These are phyloP conservation scores for Aphidius ervi DNA, from an alignment of 1,140 invertebrate species.

Conservation along the genomic window DNA sequence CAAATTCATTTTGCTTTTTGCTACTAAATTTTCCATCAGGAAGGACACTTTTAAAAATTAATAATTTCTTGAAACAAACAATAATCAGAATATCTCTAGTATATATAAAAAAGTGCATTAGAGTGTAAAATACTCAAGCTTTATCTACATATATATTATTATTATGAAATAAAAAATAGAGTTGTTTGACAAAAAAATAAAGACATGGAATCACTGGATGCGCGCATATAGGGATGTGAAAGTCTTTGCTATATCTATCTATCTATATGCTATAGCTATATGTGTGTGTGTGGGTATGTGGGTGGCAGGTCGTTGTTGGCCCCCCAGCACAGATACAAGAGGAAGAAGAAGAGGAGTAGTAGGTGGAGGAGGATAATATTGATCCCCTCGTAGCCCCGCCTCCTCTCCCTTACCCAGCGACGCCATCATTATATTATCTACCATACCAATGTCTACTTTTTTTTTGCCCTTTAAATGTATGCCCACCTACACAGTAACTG, in stretches of 20 bases:
- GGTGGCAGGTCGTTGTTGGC: not conserved
- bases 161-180: no score
- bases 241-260: no score
- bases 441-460: conserved; percentile 46
- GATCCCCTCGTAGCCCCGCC: conserved; percentile 55
- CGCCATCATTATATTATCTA: conserved; percentile 57
- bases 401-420: conserved; percentile 45
- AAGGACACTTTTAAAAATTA: no score
- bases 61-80: no score
- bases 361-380: conserved; percentile 55
- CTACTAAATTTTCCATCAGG: no score
- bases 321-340: conserved; percentile 6
- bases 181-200: not conserved
- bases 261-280: not conserved
- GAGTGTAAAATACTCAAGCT: no score
- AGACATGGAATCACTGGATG: not conserved
- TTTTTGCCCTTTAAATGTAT: conserved; percentile 30
- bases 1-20: not conserved
- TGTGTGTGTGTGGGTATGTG: conserved; percentile 9
- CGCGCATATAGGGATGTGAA: no score
- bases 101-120: no score
- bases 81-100: no score
- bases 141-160: no score
- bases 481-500: conserved; percentile 24
- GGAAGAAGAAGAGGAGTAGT: conserved; percentile 28